Evolutionary conservation across 2,113 vertebrate genomes (phyloP).

Genomic region (Brachyhypopomus occidentalis): DNA sequence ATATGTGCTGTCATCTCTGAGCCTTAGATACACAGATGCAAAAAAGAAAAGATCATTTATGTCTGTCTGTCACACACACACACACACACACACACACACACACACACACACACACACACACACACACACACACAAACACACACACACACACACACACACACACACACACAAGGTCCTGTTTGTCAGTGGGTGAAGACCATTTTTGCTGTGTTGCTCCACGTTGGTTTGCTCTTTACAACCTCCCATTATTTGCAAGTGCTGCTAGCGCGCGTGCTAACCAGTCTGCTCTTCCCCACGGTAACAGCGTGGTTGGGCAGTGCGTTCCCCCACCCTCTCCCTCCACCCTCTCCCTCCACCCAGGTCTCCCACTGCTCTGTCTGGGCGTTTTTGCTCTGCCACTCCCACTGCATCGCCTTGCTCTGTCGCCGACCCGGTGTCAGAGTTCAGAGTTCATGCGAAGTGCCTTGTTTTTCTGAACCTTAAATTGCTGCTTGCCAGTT

Average conservation of each 20-base stretch:
- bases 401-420: neutral
- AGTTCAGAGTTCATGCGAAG: neutral
- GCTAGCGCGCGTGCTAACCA: neutral
- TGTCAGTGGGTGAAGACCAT: constrained; percentile 16
- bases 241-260: neutral
- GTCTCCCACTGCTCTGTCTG: neutral
- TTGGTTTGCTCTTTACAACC: neutral
- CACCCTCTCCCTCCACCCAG: neutral
- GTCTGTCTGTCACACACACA: neutral
- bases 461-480: neutral
- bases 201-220: neutral
- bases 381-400: neutral
- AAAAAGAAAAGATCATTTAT: neutral
- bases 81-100: neutral
- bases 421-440: neutral
- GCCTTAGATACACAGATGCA: constrained; percentile 3
- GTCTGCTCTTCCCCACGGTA: neutral
- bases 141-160: neutral
- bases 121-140: too few species aligned
- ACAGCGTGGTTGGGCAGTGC: neutral
- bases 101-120: too few species aligned
- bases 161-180: constrained; percentile 5
- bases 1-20: neutral
- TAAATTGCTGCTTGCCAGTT: neutral
- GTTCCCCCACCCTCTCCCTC: too few species aligned